Conservation (phyloP, 2,797 vertebrate species). For the Hippoglossus hippoglossus region DNA sequence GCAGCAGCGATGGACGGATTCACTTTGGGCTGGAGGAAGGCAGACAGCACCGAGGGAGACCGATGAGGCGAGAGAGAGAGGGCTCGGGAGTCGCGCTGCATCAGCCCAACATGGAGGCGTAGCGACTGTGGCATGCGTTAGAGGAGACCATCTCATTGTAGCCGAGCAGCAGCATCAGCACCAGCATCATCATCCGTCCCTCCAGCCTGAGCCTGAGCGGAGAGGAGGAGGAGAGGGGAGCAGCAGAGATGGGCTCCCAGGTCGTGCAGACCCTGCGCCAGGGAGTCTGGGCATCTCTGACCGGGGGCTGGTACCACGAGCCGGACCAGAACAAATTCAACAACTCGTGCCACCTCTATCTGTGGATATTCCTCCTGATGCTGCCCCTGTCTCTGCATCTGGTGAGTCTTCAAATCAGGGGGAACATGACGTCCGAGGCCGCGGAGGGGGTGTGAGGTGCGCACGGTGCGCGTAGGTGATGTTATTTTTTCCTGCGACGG, state of each 20-base stretch:
- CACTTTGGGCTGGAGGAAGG: constrained; percentile 56
- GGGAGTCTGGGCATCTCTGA: constrained; percentile 96
- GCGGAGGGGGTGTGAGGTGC: constrained; percentile 51
- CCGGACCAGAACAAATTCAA: constrained; percentile 96
- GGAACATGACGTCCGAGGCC: constrained; percentile 70
- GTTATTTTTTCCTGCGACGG: constrained; percentile 17
- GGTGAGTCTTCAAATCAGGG: constrained; percentile 84
- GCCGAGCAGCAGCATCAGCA: constrained; percentile 74
- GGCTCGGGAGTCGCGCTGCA: constrained; percentile 40
- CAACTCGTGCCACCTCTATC: constrained; percentile 97
- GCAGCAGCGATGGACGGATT: constrained; percentile 57
- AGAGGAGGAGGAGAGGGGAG: constrained; percentile 54
- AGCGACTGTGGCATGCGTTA: constrained; percentile 66
- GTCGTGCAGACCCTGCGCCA: constrained; percentile 93
- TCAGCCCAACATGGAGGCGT: constrained; percentile 80
- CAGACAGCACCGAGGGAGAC: constrained; percentile 42
- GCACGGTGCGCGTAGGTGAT: constrained; percentile 16
- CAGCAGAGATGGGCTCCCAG: constrained; percentile 90
- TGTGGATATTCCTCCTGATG: constrained; percentile 95
- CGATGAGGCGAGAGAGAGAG: constrained; percentile 59
- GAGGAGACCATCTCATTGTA: constrained; percentile 73
- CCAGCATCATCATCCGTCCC: constrained; percentile 68
- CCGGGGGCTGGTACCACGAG: constrained; percentile 97
- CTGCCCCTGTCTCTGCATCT: constrained; percentile 93
- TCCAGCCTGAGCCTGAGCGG: constrained; percentile 75